Evolutionary conservation across 2,888 invertebrate genomes (phyloP).

Genomic region (Stomorhina lunata): DNA sequence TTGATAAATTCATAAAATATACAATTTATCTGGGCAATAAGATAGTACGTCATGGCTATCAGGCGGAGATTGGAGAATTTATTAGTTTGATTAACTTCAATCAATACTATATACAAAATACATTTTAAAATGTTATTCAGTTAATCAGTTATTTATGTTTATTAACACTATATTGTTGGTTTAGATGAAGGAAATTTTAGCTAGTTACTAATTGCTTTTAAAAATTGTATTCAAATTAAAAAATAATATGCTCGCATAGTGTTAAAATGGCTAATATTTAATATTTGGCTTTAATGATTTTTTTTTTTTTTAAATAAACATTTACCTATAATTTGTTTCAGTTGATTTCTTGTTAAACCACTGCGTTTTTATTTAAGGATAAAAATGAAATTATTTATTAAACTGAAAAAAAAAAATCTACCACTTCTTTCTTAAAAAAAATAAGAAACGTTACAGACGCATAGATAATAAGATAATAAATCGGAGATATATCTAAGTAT

Average conservation of each 20-base stretch:
- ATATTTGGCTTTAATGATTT: conserved; percentile 14
- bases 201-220: conserved; percentile 11
- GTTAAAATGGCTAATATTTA: conserved; percentile 14
- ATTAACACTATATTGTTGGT: conserved; percentile 12
- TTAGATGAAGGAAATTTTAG: conserved; percentile 28
- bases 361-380: neutral
- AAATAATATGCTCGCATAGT: neutral
- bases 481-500: no score
- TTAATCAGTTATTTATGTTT: neutral
- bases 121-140: conserved; percentile 27
- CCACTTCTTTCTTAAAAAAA: no score
- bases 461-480: no score
- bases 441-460: no score
- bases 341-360: neutral
- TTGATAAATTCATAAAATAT: conserved; percentile 77
- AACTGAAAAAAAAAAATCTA: neutral
- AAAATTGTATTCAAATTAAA: conserved; percentile 4
- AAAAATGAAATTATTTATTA: neutral
- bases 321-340: neutral
- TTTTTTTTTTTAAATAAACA: conserved; percentile 23
- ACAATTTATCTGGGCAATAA: conserved; percentile 79
- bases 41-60: conserved; percentile 78
- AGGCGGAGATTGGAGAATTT: conserved; percentile 78
- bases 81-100: conserved; percentile 79
- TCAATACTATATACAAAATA: conserved; percentile 74